Evolutionary conservation across 2,888 invertebrate species (phyloP).

Genomic region (Aphidoletes aphidimyza): DNA sequence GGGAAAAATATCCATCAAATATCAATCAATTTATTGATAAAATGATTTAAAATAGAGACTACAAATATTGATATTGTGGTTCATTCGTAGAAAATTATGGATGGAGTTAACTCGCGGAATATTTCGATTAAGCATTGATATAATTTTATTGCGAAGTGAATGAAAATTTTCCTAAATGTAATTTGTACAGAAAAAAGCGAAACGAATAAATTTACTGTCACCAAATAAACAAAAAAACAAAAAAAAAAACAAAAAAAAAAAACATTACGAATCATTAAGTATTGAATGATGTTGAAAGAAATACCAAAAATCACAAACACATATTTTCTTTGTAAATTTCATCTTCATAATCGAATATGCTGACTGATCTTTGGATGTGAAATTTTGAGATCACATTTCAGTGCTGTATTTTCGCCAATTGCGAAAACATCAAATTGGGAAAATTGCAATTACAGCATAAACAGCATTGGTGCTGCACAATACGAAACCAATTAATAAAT

Average conservation of each 20-base stretch:
- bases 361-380: too few species aligned
- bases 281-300: too few species aligned
- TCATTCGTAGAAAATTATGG: slow-evolving; percentile 49
- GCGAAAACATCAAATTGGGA: neutral
- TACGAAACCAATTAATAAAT: neutral
- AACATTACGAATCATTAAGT: too few species aligned
- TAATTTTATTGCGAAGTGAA: slow-evolving; percentile 51
- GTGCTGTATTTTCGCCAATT: neutral
- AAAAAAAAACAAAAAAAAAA: too few species aligned
- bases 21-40: neutral
- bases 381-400: too few species aligned
- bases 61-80: slow-evolving; percentile 51
- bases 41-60: neutral
- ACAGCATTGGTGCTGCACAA: neutral
- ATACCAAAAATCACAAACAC: too few species aligned
- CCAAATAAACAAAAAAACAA: neutral
- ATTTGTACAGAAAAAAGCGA: slow-evolving; percentile 46
- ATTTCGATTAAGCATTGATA: slow-evolving; percentile 28
- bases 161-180: neutral
- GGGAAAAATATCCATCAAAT: neutral
- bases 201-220: slow-evolving; percentile 6
- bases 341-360: too few species aligned
- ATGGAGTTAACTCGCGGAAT: neutral
- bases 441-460: neutral
- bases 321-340: too few species aligned